Base-by-base conservation (phyloP, 2,797 vertebrate species). In the Decapterus maruadsi region DNA sequence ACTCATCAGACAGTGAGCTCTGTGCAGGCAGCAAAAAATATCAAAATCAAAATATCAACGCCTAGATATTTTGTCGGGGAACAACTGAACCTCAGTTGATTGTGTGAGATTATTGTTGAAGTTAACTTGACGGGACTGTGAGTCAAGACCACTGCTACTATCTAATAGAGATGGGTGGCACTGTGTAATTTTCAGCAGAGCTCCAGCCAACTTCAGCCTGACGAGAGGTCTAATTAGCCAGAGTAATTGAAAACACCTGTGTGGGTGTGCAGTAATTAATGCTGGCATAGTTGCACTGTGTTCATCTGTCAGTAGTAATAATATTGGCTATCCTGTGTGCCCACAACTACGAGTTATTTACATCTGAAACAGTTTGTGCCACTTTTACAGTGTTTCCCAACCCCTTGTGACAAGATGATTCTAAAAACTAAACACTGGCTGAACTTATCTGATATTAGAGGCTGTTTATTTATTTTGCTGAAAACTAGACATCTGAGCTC, bases 21-120 rank as follows among this genome's bases (percentile, higher is more conserved):
- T 46, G 43, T 45, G 38, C 19, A 53, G 0, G 17, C n/a, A n/a
- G n/a, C n/a, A n/a, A n/a, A n/a, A n/a, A n/a, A n/a, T n/a, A n/a
- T n/a, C n/a, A n/a, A n/a, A n/a, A n/a, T n/a, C n/a, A n/a, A n/a
- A n/a, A n/a, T n/a, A n/a, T n/a, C n/a, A n/a, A n/a, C n/a, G n/a
- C n/a, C n/a, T n/a, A n/a, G n/a, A n/a, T n/a, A n/a, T n/a, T n/a
- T n/a, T n/a, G n/a, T n/a, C n/a, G n/a, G n/a, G n/a, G n/a, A n/a
- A n/a, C n/a, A n/a, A n/a, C 57, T 63, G 38, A 68, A 72, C 19
- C 58, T 3, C 2, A 38, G 20, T 48, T 53, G 26, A 53, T 79
- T 53, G 43, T 2, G 0, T 16, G 2, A 72, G 13, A 10, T 69
- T 40, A 56, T 17, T 60, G 42, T 9, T 73, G 8, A 36, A 36